A percentile compares a stretch with the other conserved stretches of the same genome.
Conservation (phyloP, 2,113 vertebrate genomes). For the Danionella cerebrum region DNA sequence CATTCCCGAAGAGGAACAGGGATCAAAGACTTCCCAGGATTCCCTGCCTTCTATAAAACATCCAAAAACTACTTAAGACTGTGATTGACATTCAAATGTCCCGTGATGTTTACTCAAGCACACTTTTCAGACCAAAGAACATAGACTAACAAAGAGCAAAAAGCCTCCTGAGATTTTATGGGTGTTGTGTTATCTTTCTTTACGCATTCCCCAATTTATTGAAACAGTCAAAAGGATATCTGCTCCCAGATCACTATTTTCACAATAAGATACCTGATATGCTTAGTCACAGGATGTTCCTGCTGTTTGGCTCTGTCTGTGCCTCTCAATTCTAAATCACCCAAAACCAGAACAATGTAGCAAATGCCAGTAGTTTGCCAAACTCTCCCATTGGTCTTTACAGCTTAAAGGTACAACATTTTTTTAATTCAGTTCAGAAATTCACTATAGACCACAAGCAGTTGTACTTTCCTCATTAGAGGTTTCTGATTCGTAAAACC, state of each 20-base stretch:
- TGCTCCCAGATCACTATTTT: not conserved
- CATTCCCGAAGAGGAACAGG: not conserved
- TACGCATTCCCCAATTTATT: not conserved
- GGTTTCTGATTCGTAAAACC: no score
- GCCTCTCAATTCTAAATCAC: not conserved
- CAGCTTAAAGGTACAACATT: no score
- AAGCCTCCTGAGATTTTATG: not conserved
- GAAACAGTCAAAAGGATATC: not conserved
- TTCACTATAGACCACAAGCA: no score
- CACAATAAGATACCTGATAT: not conserved
- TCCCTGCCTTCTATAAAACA: not conserved
- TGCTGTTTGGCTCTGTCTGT: not conserved
- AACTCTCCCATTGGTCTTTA: no score
- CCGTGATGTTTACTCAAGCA: not conserved
- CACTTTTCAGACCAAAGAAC: not conserved
- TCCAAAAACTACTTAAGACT: not conserved
- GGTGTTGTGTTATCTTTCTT: not conserved
- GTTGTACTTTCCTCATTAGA: no score
- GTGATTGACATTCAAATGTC: not conserved
- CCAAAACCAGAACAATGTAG: not conserved
- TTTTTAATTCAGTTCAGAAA: no score
- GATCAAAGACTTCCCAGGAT: not conserved
- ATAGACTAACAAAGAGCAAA: not conserved
- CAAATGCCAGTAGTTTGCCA: not conserved
- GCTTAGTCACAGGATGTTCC: not conserved